These are phyloP conservation scores for Anser brachyrhynchus DNA, from an alignment of 2,113 vertebrate genomes.

Conservation along the genomic window DNA sequence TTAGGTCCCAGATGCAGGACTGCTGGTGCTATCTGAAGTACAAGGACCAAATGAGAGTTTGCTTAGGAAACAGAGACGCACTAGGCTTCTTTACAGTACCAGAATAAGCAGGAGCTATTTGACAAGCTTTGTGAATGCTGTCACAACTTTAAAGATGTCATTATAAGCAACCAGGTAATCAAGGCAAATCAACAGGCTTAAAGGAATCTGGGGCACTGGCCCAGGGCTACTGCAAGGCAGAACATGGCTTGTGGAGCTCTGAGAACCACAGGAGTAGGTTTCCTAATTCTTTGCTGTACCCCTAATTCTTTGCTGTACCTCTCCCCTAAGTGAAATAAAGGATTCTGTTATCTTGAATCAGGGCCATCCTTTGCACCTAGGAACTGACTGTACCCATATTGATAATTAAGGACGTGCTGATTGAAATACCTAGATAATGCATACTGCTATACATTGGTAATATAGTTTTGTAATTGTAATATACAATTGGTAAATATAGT, in stretches of 20 bases:
- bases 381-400: neutral
- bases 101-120: neutral
- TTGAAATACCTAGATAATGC: neutral
- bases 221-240: neutral
- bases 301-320: neutral
- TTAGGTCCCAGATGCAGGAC: rapidly evolving
- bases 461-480: no score
- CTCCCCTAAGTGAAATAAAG: neutral
- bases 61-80: neutral
- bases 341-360: neutral
- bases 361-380: neutral
- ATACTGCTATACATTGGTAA: neutral
- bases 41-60: neutral
- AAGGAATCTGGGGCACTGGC: neutral
- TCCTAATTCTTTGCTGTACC: neutral
- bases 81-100: rapidly evolving
- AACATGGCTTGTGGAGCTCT: neutral
- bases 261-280: neutral
- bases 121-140: neutral
- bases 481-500: neutral
- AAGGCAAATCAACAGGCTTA: neutral
- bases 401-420: neutral
- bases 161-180: neutral
- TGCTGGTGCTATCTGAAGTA: neutral
- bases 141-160: neutral